Conservation (phyloP, 1,140 invertebrate genomes). For the Heliconius hewitsoni region DNA sequence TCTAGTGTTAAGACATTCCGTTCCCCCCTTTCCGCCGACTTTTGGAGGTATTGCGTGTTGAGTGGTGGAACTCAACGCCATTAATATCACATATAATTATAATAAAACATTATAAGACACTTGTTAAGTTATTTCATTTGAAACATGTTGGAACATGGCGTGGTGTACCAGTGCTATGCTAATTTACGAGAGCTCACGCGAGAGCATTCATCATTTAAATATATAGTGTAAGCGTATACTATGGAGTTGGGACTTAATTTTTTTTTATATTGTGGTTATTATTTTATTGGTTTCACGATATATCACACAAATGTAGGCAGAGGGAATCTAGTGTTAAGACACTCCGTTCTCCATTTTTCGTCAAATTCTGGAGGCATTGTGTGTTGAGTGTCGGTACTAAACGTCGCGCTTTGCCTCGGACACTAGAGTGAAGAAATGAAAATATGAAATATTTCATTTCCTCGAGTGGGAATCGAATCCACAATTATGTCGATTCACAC, state of each 20-base stretch:
- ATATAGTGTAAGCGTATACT: background rate
- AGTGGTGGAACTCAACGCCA: no score
- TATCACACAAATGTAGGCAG: background rate
- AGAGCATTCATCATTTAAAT: slow-evolving; percentile 6
- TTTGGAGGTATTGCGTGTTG: no score
- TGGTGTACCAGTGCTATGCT: slow-evolving; percentile 6
- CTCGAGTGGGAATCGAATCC: background rate
- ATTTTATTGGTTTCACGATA: background rate
- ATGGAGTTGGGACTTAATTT: background rate
- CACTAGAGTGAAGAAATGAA: background rate
- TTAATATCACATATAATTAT: background rate
- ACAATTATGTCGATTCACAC: background rate
- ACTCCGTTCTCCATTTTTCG: background rate
- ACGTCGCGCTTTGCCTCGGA: background rate
- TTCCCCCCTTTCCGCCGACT: no score
- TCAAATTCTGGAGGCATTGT: background rate
- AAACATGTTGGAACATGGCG: background rate
- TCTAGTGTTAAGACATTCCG: no score
- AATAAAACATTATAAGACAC: background rate
- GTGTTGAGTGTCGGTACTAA: background rate
- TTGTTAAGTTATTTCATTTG: background rate
- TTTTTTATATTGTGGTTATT: background rate
- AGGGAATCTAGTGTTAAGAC: background rate
- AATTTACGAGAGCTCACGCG: slow-evolving; percentile 7
- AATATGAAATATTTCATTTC: background rate